These are phyloP conservation scores for Sclerurus mexicanus DNA, from an alignment of 2,113 vertebrate species.

Conservation along the genomic window DNA sequence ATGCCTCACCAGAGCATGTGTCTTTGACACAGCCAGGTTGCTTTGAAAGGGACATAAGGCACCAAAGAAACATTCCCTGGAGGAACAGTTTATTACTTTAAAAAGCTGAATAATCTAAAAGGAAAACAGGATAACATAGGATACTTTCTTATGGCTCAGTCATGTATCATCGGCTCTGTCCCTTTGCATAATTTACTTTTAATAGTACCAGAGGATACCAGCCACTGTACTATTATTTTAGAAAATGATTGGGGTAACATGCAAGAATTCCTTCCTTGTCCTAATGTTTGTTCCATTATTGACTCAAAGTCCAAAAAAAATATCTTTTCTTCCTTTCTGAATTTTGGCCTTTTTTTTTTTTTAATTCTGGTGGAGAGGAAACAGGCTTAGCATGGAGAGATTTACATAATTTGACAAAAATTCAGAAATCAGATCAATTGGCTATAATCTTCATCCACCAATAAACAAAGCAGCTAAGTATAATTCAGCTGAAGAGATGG, in stretches of 20 bases:
- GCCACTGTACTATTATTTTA: neutral
- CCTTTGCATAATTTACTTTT: neutral
- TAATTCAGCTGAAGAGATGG: neutral
- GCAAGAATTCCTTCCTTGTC: neutral
- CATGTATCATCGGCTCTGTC: neutral
- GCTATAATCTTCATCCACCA: neutral
- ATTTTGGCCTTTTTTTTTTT: neutral
- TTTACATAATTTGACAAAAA: neutral
- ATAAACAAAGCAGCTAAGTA: neutral
- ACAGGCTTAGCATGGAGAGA: neutral
- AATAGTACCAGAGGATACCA: neutral
- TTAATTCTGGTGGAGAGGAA: neutral
- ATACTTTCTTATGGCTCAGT: neutral
- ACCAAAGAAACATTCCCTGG: neutral
- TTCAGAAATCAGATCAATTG: neutral
- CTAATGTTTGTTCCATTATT: neutral
- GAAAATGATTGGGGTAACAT: neutral
- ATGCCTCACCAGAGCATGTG: accelerated
- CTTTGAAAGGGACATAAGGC: neutral
- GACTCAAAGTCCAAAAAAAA: neutral
- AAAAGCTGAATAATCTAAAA: neutral
- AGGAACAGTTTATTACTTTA: neutral
- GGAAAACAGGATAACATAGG: neutral
- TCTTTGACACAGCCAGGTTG: neutral
- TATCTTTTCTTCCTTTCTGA: neutral